These are phyloP conservation scores for Cryptosula pallasiana DNA, from an alignment of 2,888 invertebrate genomes.

Conservation along the genomic window DNA sequence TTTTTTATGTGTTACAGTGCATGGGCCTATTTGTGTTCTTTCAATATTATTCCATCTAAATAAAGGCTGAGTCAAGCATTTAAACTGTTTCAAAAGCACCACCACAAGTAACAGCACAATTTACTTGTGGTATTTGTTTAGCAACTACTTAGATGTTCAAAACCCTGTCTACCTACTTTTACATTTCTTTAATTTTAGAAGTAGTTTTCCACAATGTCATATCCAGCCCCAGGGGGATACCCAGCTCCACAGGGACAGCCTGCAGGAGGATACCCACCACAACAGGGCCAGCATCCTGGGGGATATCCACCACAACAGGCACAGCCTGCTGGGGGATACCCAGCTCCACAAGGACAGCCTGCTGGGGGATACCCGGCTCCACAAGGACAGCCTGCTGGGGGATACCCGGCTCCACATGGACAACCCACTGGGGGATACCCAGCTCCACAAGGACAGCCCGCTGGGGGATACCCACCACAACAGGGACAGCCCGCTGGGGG, in stretches of 20 bases:
- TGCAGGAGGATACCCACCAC: slow-evolving; percentile 6
- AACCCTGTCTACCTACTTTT: too few species aligned
- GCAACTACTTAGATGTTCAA: too few species aligned
- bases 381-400: slow-evolving; percentile 5
- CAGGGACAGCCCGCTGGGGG: slow-evolving; percentile 14
- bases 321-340: not conserved
- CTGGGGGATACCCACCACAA: not conserved
- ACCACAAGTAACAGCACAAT: too few species aligned
- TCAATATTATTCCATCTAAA: too few species aligned
- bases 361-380: not conserved
- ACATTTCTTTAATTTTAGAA: not conserved
- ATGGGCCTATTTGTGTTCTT: too few species aligned
- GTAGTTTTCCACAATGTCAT: not conserved
- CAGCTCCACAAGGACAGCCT: not conserved
- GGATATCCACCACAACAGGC: not conserved
- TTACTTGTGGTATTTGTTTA: too few species aligned
- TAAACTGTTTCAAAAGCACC: too few species aligned
- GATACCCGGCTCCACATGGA: not conserved
- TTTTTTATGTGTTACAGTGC: too few species aligned
- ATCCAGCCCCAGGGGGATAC: not conserved
- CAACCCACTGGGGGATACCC: slow-evolving; percentile 4
- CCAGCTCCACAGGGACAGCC: not conserved
- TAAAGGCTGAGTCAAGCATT: too few species aligned
- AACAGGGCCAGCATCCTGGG: not conserved
- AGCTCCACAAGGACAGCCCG: not conserved